Base-by-base conservation (phyloP, 1,140 invertebrate genomes). In the Saccostrea cuccullata region DNA sequence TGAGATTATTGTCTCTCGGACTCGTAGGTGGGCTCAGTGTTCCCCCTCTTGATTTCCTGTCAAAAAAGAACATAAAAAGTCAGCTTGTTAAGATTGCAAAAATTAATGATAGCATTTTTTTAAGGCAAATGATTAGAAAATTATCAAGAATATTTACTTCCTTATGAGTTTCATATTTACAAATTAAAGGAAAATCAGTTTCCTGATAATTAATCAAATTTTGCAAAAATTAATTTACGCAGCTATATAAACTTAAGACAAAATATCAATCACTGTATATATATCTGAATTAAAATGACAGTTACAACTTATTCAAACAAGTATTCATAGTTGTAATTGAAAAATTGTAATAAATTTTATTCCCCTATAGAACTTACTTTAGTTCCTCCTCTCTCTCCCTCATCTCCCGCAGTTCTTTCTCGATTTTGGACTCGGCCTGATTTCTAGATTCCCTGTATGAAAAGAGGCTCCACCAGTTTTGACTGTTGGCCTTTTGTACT, bases 331-430 rank as follows among this genome's bases (percentile, higher is more conserved):
- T 17, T 64, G 47, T 8, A 9, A 8, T 8, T 47, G 47, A 47
- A 47, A 64, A n/a, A 64, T 64, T 4, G 3, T 64, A 5, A 64
- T 2, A n/a, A 64, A 60, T 17, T 60, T 60, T 4, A 73, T 30
- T 36, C 26, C 67, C 8, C 26, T 9, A 13, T 36, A 20, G 17
- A 23, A 91, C 91, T 91, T 88, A 94, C 93, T 91, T 93, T 55
- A 94, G 86, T 90, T 94, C 93, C 60, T 94, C 93, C 73, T 94
- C 93, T 83, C 93, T 87, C 86, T 94, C 93, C 89, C 93, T 91
- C 93, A 94, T 94, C 87, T 94, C 93, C 87, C 93, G 86, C 11
- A 94, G 86, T 88, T 94, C 93, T 56, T 92, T 90, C 88, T 94
- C 93, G 88, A 94, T 94, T 87, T 93, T 93, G 17, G 93, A 94